Evolutionary conservation across 2,797 vertebrate genomes (phyloP).

Genomic region (Molossus alvarezi): DNA sequence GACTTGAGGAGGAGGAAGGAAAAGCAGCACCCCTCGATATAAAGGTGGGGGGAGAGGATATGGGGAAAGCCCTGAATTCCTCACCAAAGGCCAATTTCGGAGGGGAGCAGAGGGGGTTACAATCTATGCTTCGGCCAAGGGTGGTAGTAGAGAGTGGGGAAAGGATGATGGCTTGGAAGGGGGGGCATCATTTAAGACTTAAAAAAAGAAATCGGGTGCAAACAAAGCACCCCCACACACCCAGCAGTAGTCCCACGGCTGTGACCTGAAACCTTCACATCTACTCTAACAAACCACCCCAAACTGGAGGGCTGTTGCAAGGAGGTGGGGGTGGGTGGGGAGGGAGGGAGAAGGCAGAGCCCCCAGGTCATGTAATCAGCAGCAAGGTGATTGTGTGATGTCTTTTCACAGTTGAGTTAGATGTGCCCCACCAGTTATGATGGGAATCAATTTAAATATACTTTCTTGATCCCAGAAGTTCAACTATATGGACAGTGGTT

Average conservation of each 20-base stretch:
- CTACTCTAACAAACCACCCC: constrained; percentile 89
- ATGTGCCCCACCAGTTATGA: constrained; percentile 91
- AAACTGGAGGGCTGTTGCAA: constrained; percentile 89
- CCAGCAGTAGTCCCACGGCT: constrained; percentile 90
- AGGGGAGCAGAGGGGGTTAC: constrained; percentile 86
- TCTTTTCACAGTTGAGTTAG: constrained; percentile 92
- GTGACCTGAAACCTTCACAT: constrained; percentile 88
- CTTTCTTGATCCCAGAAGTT: constrained; percentile 92
- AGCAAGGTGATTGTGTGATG: constrained; percentile 93
- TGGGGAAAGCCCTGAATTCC: constrained; percentile 88
- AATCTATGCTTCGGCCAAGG: constrained; percentile 89
- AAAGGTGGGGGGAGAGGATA: constrained; percentile 82
- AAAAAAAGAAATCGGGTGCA: constrained; percentile 83
- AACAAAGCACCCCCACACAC: constrained; percentile 89
- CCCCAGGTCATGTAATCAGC: constrained; percentile 89
- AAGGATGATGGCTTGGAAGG: constrained; percentile 83
- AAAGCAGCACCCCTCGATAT: constrained; percentile 90
- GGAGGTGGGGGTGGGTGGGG: background rate
- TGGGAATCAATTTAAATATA: constrained; percentile 92
- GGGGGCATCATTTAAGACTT: constrained; percentile 80
- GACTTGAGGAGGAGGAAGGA: constrained; percentile 74
- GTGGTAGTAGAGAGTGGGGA: constrained; percentile 62
- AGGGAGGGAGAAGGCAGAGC: constrained; percentile 67
- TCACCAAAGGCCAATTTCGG: constrained; percentile 85
- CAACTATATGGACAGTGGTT: constrained; percentile 92